Evolutionary conservation across 2,797 vertebrate genomes (phyloP).

Genomic region (Centroberyx gerrardi): DNA sequence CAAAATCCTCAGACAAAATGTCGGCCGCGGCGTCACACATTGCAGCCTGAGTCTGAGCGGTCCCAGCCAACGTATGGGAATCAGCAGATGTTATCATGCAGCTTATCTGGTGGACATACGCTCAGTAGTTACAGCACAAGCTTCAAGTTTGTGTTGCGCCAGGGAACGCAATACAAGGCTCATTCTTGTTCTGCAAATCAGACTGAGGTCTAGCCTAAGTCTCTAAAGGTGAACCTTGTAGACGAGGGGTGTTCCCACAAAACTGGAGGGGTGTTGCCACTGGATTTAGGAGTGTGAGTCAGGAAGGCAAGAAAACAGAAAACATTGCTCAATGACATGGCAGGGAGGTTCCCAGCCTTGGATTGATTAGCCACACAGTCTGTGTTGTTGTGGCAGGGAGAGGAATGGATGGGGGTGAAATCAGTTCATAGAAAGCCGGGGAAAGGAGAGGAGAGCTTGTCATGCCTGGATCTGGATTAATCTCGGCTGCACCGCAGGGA

Average conservation of each 20-base stretch:
- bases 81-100: constrained; percentile 58
- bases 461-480: constrained; percentile 27
- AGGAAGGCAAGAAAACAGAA: constrained; percentile 62
- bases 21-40: constrained; percentile 10
- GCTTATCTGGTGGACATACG: constrained; percentile 61
- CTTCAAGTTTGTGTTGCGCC: constrained; percentile 23
- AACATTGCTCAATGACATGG: constrained; percentile 72
- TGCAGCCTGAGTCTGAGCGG: constrained; percentile 32
- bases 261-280: constrained; percentile 39
- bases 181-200: constrained; percentile 25
- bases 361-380: constrained; percentile 67
- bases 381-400: constrained; percentile 58
- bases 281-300: constrained; percentile 69
- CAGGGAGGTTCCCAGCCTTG: constrained; percentile 71
- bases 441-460: constrained; percentile 5
- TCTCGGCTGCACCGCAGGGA: constrained; percentile 10
- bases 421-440: constrained; percentile 40
- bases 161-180: constrained; percentile 44
- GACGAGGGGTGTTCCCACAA: constrained; percentile 60
- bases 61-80: constrained; percentile 51
- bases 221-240: constrained; percentile 38
- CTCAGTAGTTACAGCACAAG: constrained; percentile 23
- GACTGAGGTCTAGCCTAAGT: constrained; percentile 13
- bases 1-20: constrained; percentile 62
- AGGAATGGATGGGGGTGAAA: constrained; percentile 44